Percentiles rank a stretch among this genome's conserved stretches.
Conservation (phyloP, 1,140 invertebrate species). For the Diorhabda elongata region DNA sequence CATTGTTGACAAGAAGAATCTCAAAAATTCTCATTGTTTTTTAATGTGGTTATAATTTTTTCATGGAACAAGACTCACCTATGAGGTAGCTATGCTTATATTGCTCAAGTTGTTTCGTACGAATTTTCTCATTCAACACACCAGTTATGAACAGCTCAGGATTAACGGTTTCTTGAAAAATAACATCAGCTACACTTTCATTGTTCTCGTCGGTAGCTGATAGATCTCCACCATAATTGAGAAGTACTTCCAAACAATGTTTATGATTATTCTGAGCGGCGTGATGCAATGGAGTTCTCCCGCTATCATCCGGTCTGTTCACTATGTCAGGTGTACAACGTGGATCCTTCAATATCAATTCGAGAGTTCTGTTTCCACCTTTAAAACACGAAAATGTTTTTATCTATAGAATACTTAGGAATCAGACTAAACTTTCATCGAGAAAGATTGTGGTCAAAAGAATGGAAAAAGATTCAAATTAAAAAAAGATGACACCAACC, state of each 20-base stretch:
- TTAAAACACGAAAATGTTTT: not conserved
- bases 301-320: conserved; percentile 20
- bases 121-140: conserved; percentile 19
- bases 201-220: conserved; percentile 9
- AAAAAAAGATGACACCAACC: no score
- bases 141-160: conserved; percentile 26
- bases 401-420: no score
- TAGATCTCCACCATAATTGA: conserved; percentile 20
- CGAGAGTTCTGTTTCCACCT: conserved; percentile 19
- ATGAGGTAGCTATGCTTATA: conserved; percentile 12
- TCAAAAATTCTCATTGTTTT: no score
- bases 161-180: conserved; percentile 21
- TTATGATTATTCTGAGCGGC: conserved; percentile 22
- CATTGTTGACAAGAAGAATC: no score
- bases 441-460: no score
- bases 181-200: conserved; percentile 25
- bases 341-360: conserved; percentile 20
- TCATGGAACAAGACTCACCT: conserved; percentile 8
- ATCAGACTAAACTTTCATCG: no score
- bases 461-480: no score
- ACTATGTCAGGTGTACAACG: conserved; percentile 20
- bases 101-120: conserved; percentile 6
- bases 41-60: no score
- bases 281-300: conserved; percentile 24
- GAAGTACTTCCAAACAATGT: conserved; percentile 22